Conservation (phyloP, 2,888 invertebrate genomes). For the Lepidocyrtinus sp. region DNA sequence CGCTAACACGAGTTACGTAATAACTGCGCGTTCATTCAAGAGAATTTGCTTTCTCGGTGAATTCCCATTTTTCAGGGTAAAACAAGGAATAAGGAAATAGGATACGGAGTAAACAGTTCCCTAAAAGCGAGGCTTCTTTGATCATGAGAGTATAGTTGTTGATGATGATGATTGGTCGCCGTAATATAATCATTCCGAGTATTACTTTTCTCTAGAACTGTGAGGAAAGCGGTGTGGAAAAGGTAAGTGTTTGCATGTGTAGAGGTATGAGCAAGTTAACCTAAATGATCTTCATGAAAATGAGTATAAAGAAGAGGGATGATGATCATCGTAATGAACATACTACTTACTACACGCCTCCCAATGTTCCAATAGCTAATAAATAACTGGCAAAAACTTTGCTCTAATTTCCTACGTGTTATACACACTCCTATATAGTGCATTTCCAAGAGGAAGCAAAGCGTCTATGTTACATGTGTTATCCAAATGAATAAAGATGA, state of each 20-base stretch:
- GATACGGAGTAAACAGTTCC: constrained; percentile 7
- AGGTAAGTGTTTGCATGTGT: no score
- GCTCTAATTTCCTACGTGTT: no score
- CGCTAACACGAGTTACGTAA: constrained; percentile 14
- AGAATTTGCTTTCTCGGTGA: neutral
- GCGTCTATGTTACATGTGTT: no score
- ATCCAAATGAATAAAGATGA: neutral
- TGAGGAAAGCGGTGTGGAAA: no score
- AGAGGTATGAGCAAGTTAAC: neutral
- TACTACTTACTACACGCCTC: no score
- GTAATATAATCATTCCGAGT: constrained; percentile 25
- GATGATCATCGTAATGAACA: neutral
- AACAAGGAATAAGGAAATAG: neutral
- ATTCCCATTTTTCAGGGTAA: neutral
- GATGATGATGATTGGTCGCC: constrained; percentile 28
- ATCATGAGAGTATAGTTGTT: no score
- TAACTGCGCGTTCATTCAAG: neutral
- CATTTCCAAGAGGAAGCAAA: no score
- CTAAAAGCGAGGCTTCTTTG: constrained; percentile 16
- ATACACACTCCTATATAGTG: no score
- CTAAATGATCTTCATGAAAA: neutral
- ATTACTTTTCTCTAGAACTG: neutral
- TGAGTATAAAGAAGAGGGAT: neutral
- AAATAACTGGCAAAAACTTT: no score
- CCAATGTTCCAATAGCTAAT: no score